Percentiles rank a stretch among this genome's conserved stretches.
phyloP scores from a whole-genome alignment of 2,888 invertebrate species.

The Lepetodrilus schrolli region DNA sequence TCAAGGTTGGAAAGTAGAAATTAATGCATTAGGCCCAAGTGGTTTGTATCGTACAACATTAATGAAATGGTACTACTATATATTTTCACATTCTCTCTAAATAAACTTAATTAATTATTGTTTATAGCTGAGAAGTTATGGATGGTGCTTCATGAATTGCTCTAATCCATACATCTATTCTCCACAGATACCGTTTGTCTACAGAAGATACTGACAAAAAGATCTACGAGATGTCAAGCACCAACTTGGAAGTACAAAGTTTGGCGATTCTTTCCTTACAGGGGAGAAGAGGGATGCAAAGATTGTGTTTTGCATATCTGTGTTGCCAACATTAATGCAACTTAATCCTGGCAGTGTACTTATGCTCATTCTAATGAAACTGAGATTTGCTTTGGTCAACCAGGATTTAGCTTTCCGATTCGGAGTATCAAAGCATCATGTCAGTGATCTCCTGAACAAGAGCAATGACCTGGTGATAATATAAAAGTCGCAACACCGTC shows the following conservation, averaged over 20 bases:
- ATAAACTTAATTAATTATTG: no score
- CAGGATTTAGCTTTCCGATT: neutral
- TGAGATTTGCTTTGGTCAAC: neutral
- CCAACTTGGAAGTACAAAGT: neutral
- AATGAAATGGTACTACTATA: no score
- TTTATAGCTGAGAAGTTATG: no score
- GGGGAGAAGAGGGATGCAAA: neutral
- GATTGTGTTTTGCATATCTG: neutral
- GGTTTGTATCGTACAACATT: neutral
- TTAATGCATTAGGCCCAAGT: neutral
- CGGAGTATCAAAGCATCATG: neutral
- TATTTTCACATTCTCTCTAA: no score
- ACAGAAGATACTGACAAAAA: neutral
- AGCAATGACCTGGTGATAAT: neutral
- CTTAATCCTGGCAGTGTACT: neutral
- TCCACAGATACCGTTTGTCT: no score
- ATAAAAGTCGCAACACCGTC: neutral
- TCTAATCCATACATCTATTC: no score
- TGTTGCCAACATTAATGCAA: neutral
- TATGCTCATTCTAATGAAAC: neutral
- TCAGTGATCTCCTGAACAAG: neutral
- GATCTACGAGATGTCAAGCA: neutral
- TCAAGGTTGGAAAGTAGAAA: neutral
- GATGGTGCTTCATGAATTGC: no score
- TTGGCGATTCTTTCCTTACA: neutral